These are phyloP conservation scores for Falco rusticolus DNA, from an alignment of 2,797 vertebrate genomes.

Conservation along the genomic window DNA sequence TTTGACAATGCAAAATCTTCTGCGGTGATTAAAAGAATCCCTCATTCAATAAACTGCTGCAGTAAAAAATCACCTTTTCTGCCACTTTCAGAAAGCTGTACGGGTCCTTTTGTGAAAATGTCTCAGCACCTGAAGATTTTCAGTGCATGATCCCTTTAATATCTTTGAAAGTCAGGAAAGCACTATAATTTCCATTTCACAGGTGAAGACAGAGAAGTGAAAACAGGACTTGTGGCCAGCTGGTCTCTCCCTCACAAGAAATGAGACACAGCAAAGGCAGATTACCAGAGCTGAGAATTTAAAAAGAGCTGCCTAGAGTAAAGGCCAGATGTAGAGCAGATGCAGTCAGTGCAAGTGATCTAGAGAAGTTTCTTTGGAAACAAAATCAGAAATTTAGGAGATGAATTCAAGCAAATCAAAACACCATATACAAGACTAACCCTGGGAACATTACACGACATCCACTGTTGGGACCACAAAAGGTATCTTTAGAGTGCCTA, in stretches of 20 bases:
- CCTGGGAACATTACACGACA: neutral
- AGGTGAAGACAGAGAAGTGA: neutral
- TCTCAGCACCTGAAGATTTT: neutral
- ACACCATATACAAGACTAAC: neutral
- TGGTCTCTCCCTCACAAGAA: neutral
- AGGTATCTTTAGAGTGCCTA: neutral
- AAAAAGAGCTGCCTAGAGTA: neutral
- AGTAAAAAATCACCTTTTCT: neutral
- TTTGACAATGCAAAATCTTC: neutral
- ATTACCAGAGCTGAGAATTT: neutral
- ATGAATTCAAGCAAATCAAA: neutral
- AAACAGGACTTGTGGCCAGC: neutral
- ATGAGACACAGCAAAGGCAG: neutral
- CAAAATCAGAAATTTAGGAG: neutral
- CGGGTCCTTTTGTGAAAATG: neutral
- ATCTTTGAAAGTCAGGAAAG: neutral
- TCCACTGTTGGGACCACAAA: neutral
- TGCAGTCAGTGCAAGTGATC: neutral
- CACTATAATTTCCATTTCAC: neutral
- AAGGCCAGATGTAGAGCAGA: neutral
- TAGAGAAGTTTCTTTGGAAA: neutral
- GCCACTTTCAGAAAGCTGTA: neutral
- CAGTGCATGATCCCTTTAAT: neutral
- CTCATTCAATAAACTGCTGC: neutral
- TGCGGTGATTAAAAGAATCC: neutral